Evolutionary conservation across 2,113 vertebrate genomes (phyloP), one percentile per base, ranked within the genome.

Genomic region (Labeo catla): DNA sequence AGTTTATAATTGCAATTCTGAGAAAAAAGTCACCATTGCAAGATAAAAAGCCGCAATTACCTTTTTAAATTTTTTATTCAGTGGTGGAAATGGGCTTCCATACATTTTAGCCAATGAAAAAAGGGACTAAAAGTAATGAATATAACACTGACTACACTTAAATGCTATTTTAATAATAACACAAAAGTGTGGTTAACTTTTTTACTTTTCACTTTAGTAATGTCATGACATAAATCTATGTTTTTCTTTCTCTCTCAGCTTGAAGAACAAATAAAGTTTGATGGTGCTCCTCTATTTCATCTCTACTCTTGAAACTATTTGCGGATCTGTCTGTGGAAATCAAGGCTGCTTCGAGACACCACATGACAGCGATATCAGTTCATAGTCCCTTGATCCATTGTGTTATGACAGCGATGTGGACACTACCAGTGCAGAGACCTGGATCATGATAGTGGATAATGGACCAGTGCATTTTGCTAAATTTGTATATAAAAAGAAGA

Each of bases 191-290:
- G 19, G 7, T 59, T 3, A 59, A 59, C 19, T 59, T 59, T n/a
- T 59, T 57, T 0, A 57, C 16, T 57, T 23, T 23, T 65, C 1
- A 10, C 34, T 70, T 39, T 8, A 72, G 16, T 2, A 13, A 11
- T 47, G 10, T 47, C 72, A 74, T 72, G 39, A 45, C 36, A 70
- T 6, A 8, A 19, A n/a, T 7, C 7, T 13, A 45, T 45, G 15
- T 70, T 78, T 84, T n/a, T 5, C 8, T 61, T 65, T 84, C 65
- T 39, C 34, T 81, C 57, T 50, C 36, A 87, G 86, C 54, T 76
- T 87, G 66, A 87, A 87, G 76, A 87, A 81, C 54, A 78, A 85
- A 54, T 84, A 54, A 87, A 86, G 70, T 63, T 73, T 50, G 16
- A 12, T 6, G 59, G 23, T 34, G 50, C 6, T 59, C 52, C 15